Base-by-base conservation (phyloP, 2,113 vertebrate genomes). In the Nothocercus julius region DNA sequence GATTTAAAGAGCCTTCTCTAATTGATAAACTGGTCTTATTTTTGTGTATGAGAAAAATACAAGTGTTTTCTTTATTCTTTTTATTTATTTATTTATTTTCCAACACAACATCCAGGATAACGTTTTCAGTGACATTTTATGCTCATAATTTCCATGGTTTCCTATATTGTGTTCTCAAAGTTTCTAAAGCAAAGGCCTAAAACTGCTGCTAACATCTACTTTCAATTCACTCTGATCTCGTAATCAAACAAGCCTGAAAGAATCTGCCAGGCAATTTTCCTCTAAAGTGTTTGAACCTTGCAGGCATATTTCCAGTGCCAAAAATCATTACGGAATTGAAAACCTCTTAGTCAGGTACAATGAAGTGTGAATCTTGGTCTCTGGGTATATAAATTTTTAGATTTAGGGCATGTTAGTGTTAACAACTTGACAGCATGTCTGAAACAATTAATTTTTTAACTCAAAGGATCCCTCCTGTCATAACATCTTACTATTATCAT, bases 351-450 rank as follows among this genome's bases (percentile, higher is more conserved):
- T 94, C 92, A 78, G 90, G 82, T 91, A 94, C 80, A 97, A 85
- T 95, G 86, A 93, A 82, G 69, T 96, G 77, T 88, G 92, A 93
- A 91, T 96, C 80, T 91, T 84, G 70, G 73, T 90, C 81, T 97
- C 85, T 68, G 85, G 86, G 45, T 81, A 93, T 83, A 88, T 36
- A 72, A 22, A 13, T 74, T 91, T 96, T 94, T 92, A 88, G 80
- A 90, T 96, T 91, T 96, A 96, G 82, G 90, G 63, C 93, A 94
- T 82, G 87, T 93, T 92, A 93, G 61, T 95, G 88, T 94, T 97
- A 97, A 97, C 63, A 96, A 89, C 82, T 95, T 97, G 96, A 97
- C 96, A 96, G 85, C 89, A 94, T 97, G 96, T 97, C 96, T 94
- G 74, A 97, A 97, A 81, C 51, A 79, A 91, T 97, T 95, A 93